Evolutionary conservation across 1,140 invertebrate genomes (phyloP).

Genomic region (Lethrus apterus): DNA sequence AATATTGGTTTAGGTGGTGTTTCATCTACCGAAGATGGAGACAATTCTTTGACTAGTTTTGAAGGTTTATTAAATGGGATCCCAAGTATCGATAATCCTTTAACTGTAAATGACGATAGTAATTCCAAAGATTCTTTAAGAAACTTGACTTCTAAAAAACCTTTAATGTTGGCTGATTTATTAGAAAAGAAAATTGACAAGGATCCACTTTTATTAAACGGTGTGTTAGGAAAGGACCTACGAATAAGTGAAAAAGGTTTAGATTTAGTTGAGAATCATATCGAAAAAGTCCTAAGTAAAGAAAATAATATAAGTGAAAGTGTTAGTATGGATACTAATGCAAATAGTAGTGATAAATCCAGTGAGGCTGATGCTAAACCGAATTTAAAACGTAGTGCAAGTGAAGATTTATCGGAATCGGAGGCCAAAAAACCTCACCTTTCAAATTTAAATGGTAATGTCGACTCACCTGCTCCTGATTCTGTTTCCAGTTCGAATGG

Average conservation of each 20-base stretch:
- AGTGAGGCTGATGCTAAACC: conserved; percentile 19
- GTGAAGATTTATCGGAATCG: conserved; percentile 38
- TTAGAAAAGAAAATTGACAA: conserved; percentile 58
- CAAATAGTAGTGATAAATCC: conserved; percentile 22
- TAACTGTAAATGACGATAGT: conserved; percentile 44
- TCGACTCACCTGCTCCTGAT: conserved; percentile 42
- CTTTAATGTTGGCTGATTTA: conserved; percentile 59
- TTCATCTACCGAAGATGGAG: conserved; percentile 47
- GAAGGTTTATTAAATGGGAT: conserved; percentile 55
- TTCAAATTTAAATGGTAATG: conserved; percentile 45
- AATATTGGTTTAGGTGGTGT: conserved; percentile 41
- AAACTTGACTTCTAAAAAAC: conserved; percentile 38
- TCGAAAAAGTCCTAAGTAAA: conserved; percentile 47
- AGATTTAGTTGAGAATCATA: conserved; percentile 55
- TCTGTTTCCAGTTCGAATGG: conserved; percentile 44
- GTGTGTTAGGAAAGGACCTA: conserved; percentile 51
- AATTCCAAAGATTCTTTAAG: conserved; percentile 50
- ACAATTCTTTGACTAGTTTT: conserved; percentile 56
- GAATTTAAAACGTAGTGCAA: conserved; percentile 41
- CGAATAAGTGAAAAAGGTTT: conserved; percentile 53
- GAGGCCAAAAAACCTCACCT: conserved; percentile 43
- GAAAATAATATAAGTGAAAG: conserved; percentile 31
- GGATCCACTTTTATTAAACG: conserved; percentile 51
- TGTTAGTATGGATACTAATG: conserved; percentile 21
- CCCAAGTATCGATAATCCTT: conserved; percentile 48